Conservation (phyloP, 92 coral and sea anemone species). For the Virgularia gustaviana region DNA sequence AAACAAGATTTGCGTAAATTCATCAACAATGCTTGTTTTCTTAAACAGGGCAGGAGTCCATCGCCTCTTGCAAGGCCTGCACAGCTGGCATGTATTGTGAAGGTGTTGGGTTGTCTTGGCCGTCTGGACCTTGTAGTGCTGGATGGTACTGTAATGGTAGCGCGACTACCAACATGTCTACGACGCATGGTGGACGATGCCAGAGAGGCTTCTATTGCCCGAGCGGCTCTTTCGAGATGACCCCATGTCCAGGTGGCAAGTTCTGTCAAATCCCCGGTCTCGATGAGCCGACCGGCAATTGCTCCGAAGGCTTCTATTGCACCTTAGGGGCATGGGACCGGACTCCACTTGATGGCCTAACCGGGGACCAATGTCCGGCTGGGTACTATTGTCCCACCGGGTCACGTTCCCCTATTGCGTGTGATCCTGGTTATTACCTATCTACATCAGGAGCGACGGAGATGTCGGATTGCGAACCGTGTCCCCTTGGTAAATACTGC, state of each 20-base stretch:
- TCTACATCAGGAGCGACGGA: conserved; percentile 67
- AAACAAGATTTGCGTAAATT: neutral
- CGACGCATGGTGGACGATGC: conserved; percentile 80
- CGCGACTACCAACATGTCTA: conserved; percentile 79
- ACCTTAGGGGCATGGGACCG: conserved; percentile 61
- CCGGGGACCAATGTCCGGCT: conserved; percentile 74
- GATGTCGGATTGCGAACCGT: conserved; percentile 63
- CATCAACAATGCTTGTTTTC: neutral
- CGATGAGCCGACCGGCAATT: conserved; percentile 69
- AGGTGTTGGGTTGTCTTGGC: conserved; percentile 81
- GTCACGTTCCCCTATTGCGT: conserved; percentile 63
- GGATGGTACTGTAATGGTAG: conserved; percentile 96
- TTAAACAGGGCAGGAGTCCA: conserved; percentile 44
- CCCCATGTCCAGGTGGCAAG: conserved; percentile 79
- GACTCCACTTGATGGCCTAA: conserved; percentile 66
- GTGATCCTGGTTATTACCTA: conserved; percentile 79
- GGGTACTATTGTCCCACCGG: conserved; percentile 84
- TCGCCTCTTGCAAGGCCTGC: conserved; percentile 68
- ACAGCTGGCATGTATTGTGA: conserved; percentile 84
- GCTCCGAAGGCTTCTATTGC: conserved; percentile 87
- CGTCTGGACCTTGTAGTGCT: conserved; percentile 81
- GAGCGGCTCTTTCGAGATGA: conserved; percentile 63
- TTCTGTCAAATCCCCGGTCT: conserved; percentile 77
- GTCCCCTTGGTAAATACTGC: conserved; percentile 78
- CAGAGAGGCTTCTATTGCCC: conserved; percentile 87